Evolutionary conservation across 2,113 vertebrate species (phyloP), one percentile per base, ranked within the genome.

Genomic region (Cephalopholis sonnerati): DNA sequence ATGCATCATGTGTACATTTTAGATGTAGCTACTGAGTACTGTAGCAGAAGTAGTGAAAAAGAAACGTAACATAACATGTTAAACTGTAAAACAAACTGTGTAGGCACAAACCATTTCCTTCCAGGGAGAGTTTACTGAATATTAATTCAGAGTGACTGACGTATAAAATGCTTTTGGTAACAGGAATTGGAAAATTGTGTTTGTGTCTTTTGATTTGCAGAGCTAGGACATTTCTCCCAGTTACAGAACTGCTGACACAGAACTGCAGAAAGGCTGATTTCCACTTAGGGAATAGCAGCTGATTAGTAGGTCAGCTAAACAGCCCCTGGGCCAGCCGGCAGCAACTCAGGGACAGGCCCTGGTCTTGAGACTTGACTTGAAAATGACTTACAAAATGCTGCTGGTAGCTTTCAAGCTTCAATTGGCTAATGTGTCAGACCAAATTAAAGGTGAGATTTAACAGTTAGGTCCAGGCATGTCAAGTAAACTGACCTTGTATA

Each of bases 271-370:
- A 36, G 65, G 79, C 76, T 70, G 1, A 69, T 50, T 87, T 83
- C 74, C 87, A 82, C 83, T 87, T 78, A 59, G 48, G 79, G 92
- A 88, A 88, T 75, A 48, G 50, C 36, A 27, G 63, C 82, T 87
- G 86, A 86, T 89, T 84, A 81, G 75, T 79, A 36, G 89, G 92
- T 90, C 86, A 83, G 82, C 84, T 74, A 22, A 79, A 29, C 55
- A 66, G 70, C 77, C 81, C 71, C 9, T 22, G 61, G 83, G 53
- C 81, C 46, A 17, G 63, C 50, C 77, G 0, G 41, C 76, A 67
- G 74, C 55, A 3, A 25, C 54, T 63, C 22, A 0, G 44, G 61
- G 73, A 44, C 18, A 1, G 50, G 53, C 15, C 79, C 48, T 3
- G 54, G 54, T 64, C 85, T 29, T 25, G 22, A 53, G 67, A 65